These are phyloP conservation scores for Atrichornis clamosus DNA, from an alignment of 2,113 vertebrate species.

Conservation along the genomic window DNA sequence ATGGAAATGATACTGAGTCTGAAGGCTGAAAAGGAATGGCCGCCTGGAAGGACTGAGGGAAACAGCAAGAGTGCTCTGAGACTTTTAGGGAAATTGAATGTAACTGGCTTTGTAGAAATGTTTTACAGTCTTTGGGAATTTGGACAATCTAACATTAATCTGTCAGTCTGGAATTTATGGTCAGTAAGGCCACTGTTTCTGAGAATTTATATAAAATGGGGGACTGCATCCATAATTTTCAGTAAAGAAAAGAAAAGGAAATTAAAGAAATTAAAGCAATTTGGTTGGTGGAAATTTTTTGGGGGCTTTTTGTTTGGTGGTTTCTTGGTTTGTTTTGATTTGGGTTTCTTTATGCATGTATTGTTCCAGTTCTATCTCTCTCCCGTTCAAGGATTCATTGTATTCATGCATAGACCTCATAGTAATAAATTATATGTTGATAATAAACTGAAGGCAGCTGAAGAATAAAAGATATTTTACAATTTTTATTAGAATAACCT, in stretches of 20 bases:
- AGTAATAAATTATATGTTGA: not conserved
- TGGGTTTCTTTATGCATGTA: not conserved
- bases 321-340: not conserved
- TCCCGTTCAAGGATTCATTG: not conserved
- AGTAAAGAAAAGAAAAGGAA: not conserved
- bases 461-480: not conserved
- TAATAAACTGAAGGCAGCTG: not conserved
- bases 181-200: not conserved
- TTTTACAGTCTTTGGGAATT: not conserved
- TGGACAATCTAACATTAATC: not conserved
- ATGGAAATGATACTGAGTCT: not conserved
- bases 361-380: not conserved
- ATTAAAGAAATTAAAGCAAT: not conserved
- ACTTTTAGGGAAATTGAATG: not conserved
- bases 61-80: not conserved
- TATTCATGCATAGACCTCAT: not conserved
- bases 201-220: not conserved
- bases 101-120: not conserved
- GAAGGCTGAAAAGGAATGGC: not conserved
- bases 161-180: not conserved
- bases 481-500: not conserved
- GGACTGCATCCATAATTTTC: not conserved
- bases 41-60: not conserved
- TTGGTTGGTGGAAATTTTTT: not conserved
- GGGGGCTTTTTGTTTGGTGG: rapidly evolving